These are phyloP conservation scores for Bombus consobrinus DNA, from an alignment of 1,140 invertebrate genomes.

Conservation along the genomic window DNA sequence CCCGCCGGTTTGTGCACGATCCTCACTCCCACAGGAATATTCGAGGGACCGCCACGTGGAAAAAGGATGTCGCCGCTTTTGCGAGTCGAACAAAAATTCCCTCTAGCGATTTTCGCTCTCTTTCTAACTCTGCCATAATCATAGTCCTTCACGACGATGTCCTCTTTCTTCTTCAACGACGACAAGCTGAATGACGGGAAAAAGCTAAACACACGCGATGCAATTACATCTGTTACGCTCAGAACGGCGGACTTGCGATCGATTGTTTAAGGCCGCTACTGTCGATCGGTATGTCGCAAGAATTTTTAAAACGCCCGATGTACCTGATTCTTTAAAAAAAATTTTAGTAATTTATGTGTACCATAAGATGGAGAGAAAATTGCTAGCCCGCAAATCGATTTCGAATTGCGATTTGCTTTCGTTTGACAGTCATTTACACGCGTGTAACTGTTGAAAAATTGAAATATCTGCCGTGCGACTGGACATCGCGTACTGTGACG, in stretches of 20 bases:
- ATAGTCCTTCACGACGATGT: background rate
- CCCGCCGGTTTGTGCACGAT: background rate
- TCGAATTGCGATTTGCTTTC: background rate
- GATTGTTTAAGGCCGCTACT: too few species aligned
- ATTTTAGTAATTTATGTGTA: too few species aligned
- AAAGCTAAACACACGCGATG: too few species aligned
- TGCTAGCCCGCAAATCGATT: background rate
- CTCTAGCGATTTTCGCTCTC: background rate
- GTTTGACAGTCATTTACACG: background rate
- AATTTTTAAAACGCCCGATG: too few species aligned
- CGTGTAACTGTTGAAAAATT: slow-evolving; percentile 3
- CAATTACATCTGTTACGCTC: too few species aligned
- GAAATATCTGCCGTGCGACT: background rate
- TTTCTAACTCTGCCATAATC: background rate
- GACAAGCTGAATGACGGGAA: background rate
- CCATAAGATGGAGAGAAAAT: too few species aligned
- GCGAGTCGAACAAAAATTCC: slow-evolving; percentile 34
- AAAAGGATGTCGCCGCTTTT: slow-evolving; percentile 59
- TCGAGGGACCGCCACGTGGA: slow-evolving; percentile 47
- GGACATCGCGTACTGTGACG: too few species aligned
- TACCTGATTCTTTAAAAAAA: too few species aligned
- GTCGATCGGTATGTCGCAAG: too few species aligned
- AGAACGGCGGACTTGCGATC: too few species aligned
- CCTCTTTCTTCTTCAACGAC: background rate
- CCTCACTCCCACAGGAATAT: slow-evolving; percentile 22